Evolutionary conservation across 2,113 vertebrate genomes (phyloP).

Genomic region (Mustela lutreola): DNA sequence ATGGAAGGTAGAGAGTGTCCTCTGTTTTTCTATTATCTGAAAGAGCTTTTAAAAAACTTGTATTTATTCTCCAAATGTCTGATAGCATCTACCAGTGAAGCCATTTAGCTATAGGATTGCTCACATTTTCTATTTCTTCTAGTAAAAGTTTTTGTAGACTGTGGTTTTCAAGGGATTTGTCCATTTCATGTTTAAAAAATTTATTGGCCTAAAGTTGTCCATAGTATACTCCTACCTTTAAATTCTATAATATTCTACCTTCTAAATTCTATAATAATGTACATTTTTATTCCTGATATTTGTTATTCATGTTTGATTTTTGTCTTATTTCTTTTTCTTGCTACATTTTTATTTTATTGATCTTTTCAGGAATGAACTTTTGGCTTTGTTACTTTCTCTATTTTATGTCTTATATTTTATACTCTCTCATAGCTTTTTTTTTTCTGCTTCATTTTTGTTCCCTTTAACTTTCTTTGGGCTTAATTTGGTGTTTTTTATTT

Average conservation of each 20-base stretch:
- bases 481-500: background rate
- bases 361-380: background rate
- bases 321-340: background rate
- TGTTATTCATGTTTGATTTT: background rate
- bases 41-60: background rate
- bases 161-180: slow-evolving; percentile 1
- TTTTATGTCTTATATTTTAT: background rate
- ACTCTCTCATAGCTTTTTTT: background rate
- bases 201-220: background rate
- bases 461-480: background rate
- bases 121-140: slow-evolving; percentile 40
- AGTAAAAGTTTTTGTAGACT: background rate
- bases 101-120: background rate
- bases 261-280: background rate
- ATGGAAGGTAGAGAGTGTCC: background rate
- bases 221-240: background rate
- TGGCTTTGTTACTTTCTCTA: background rate
- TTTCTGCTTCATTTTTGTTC: background rate
- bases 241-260: no score
- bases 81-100: background rate
- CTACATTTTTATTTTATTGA: background rate
- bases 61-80: background rate
- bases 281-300: background rate
- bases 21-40: background rate
- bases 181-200: background rate